A percentile compares a stretch with the other conserved stretches of the same genome.
These are phyloP conservation scores for Pantelozetes paolii DNA, from an alignment of 2,888 invertebrate species.

Conservation along the genomic window DNA sequence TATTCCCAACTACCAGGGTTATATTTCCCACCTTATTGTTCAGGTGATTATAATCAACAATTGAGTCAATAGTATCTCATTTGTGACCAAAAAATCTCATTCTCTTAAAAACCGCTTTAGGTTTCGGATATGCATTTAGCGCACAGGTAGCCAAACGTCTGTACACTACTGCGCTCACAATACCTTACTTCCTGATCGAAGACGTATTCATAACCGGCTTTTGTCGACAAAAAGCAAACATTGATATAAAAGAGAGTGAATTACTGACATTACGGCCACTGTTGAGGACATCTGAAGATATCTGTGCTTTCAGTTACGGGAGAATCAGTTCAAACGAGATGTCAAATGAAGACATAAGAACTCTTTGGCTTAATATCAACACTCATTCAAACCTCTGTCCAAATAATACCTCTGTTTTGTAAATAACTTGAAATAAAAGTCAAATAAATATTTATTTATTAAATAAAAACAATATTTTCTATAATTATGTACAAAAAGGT, in stretches of 20 bases:
- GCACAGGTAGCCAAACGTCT: slow-evolving; percentile 44
- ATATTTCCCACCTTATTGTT: slow-evolving; percentile 48
- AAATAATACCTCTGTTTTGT: not conserved
- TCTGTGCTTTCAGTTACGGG: slow-evolving; percentile 45
- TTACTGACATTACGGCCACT: slow-evolving; percentile 11
- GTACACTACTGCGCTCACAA: slow-evolving; percentile 45
- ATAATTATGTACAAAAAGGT: too few species aligned
- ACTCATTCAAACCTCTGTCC: slow-evolving; percentile 48
- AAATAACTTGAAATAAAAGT: slow-evolving; percentile 13
- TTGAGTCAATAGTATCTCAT: not conserved
- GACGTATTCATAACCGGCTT: slow-evolving; percentile 49
- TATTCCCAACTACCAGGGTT: slow-evolving; percentile 42
- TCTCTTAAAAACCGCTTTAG: slow-evolving; percentile 39
- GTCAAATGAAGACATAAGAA: slow-evolving; percentile 44
- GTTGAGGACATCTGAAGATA: slow-evolving; percentile 35
- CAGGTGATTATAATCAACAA: slow-evolving; percentile 38
- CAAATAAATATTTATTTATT: not conserved
- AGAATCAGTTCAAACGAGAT: slow-evolving; percentile 48
- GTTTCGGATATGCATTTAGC: slow-evolving; percentile 48
- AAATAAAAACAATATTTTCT: too few species aligned
- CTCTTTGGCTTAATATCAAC: slow-evolving; percentile 48
- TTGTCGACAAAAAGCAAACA: slow-evolving; percentile 47
- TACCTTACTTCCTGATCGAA: slow-evolving; percentile 49
- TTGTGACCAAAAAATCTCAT: not conserved
- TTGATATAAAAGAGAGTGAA: slow-evolving; percentile 24